These are phyloP conservation scores for Sialia sialis DNA, from an alignment of 2,113 vertebrate species.

Conservation along the genomic window DNA sequence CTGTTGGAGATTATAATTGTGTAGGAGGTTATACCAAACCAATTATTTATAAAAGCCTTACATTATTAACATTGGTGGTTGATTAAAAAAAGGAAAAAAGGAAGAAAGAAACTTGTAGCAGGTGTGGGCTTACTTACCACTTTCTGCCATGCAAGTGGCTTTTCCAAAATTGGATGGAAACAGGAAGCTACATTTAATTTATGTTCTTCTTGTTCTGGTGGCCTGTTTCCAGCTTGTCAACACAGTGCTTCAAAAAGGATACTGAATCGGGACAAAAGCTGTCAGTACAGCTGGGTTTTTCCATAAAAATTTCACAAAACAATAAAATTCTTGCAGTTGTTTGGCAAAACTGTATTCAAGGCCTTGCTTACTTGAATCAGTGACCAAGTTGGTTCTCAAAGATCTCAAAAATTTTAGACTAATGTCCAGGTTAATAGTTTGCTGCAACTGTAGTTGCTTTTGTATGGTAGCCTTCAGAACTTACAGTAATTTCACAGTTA, in stretches of 20 bases:
- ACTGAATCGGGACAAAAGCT: constrained; percentile 11
- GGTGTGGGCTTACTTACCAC: background rate
- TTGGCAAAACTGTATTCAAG: background rate
- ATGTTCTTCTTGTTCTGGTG: background rate
- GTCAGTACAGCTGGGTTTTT: background rate
- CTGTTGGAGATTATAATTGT: background rate
- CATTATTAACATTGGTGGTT: background rate
- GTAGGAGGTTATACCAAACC: background rate
- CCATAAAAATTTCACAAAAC: background rate
- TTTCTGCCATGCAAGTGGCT: background rate
- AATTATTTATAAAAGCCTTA: background rate
- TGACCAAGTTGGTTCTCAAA: background rate
- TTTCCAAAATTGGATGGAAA: background rate
- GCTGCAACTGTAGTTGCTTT: background rate
- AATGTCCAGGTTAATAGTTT: background rate
- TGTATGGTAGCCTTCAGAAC: background rate
- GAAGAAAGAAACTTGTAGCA: background rate
- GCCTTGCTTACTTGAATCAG: background rate
- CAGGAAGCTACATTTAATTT: background rate
- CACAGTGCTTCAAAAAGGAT: background rate
- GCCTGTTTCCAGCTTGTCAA: background rate
- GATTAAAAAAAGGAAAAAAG: background rate
- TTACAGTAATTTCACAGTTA: too few relatives aligned
- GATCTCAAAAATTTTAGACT: background rate
- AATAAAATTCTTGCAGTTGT: background rate